Base-by-base conservation (phyloP, 1,140 invertebrate species). In the Zaprionus camerounensis region DNA sequence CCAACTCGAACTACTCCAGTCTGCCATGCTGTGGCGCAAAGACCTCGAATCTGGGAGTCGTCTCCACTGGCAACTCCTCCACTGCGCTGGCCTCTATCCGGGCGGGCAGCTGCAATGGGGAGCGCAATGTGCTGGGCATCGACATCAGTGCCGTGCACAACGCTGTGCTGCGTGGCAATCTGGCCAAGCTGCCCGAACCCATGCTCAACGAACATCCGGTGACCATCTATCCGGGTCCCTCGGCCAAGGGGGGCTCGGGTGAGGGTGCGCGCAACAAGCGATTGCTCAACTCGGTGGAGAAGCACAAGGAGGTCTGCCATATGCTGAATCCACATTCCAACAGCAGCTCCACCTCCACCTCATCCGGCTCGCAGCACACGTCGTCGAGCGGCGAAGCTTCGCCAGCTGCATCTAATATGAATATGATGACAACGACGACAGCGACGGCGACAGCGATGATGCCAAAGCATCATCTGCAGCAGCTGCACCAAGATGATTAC, bases 241-340 rank as follows among this genome's bases (percentile, higher is more conserved):
- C 74, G 68, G 64, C 70, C 6, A 81, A 78, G 59, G 31, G 71
- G 0, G 24, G 71, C 0, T 20, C 66, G 3, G 82, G 81, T 2
- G 76, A 83, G 7, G 71, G 82, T 4, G 61, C 76, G 1, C 75
- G 91, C 5, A 84, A 78, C 61, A 94, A 94, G 59, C 95, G 95
- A 93, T 94, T 96, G 71, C 95, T 96, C 55, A 94, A 94, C 75
- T 95, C 95, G 77, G 94, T 95, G 81, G 96, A 96, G 91, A 94
- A 96, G 81, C 96, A 96, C 93, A 95, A 96, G 83, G 96, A 96
- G 93, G 96, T 96, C 61, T 94, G 95, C 80, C 94, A 96, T 83
- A 92, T 91, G 67, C 78, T 92, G 5, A 91, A 92, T 82, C 86
- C 90, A 20, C 79, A 71, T 71, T 90, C 80, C 71, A 87, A 71